Base-by-base conservation (phyloP, 2,888 invertebrate species). In the Lucinisca nassula region DNA sequence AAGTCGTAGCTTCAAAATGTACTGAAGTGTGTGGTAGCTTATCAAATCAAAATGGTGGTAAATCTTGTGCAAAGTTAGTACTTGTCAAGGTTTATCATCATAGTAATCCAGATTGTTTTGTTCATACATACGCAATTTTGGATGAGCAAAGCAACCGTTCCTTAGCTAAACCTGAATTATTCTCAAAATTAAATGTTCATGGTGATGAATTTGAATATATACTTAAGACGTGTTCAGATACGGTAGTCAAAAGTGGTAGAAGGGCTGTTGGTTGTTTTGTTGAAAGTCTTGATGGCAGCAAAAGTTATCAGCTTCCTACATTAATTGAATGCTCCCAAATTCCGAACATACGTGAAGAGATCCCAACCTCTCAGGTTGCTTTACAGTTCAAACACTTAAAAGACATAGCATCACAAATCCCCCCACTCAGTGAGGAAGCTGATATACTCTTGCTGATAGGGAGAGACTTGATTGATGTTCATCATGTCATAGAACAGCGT, bases 311-410 rank as follows among this genome's bases (percentile, higher is more conserved):
- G n/a, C 79, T 87, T 17, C 90, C 89, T 12, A 61, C 73, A 17
- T 24, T 88, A 2, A 84, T 89, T 12, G 90, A 90, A 75, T 89
- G 91, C 67, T n/a, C 84, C 38, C 14, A 83, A 2, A 90, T 90
- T 8, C 90, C 88, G n/a, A 74, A 82, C 40, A 45, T 37, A 35
- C 58, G 84, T 27, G 49, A 82, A n/a, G 89, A 87, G 51, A 89
- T 90, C 74, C 88, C 88, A n/a, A 90, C 85, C 14, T 82, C 81
- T n/a, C 81, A 87, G 0, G 55, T 55, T 55, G 55, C 55, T 3
- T 14, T 55, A 21, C 55, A 55, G 8, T 21, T 14, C 55, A 8
- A 8, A 55, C 55, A 55, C n/a, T 55, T 55, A 21, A 8, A 55
- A n/a, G 55, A 55, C n/a, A 8, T 55, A 14, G 55, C 55, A 8